Base-by-base conservation (phyloP, 2,888 invertebrate genomes). In the Lepidochitona cinerea region DNA sequence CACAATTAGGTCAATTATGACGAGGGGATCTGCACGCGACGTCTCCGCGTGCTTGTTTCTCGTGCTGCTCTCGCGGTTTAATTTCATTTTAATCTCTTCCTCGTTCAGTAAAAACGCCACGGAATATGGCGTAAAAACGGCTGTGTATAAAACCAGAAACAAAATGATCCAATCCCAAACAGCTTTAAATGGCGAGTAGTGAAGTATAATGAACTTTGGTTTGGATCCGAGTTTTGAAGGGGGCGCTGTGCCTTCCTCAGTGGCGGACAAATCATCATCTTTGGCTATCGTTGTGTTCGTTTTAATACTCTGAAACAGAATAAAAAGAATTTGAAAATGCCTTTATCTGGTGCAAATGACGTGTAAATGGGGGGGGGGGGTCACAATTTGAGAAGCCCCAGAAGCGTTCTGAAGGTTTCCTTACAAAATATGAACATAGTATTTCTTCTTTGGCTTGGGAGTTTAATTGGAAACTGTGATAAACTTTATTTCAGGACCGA, bases 91-190 rank as follows among this genome's bases (percentile, higher is more conserved):
- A 12, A 82, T 85, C 74, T 89, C 87, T 53, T 87, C 86, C 75
- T 90, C 90, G 76, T 89, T 89, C 12, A 90, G 83, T 0, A 89
- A 84, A 81, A 90, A 90, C 66, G 90, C 89, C 35, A 87, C 88
- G 36, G 83, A 84, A 79, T 89, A 90, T 0, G 90, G 90, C n/a
- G 90, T 90, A 73, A 89, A 89, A 14, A 90, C 89, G 18, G 90
- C 90, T n/a, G 90, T 90, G 82, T 90, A 90, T 26, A 90, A 82
- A 32, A 90, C 90, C 14, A 90, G 84, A 54, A 90, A 82, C 37
- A 90, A 81, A n/a, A 90, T 86, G 32, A 90, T 87, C 90, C 90
- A 90, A 74, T 90, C 90, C 90, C 90, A 90, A 35, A 90, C 90
- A 5, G 90, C 91, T 79, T 91, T 91, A 75, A 91, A 90, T 18